Evolutionary conservation across 2,113 vertebrate species (phyloP).

Genomic region (Serilophus lunatus): DNA sequence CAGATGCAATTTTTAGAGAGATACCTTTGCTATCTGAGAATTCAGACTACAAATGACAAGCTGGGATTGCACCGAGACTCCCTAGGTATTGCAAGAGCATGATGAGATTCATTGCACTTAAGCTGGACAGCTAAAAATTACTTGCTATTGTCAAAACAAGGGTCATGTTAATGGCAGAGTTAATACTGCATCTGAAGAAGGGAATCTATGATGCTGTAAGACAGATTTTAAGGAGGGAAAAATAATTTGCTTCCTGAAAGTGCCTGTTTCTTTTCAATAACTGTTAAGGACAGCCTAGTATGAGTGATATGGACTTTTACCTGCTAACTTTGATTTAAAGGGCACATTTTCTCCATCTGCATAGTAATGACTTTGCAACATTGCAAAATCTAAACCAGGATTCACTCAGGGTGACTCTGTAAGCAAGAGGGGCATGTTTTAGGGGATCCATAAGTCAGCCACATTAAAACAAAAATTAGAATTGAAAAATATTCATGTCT

Average conservation of each 20-base stretch:
- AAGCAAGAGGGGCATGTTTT: fast-evolving
- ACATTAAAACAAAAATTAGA: background rate
- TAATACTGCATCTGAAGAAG: background rate
- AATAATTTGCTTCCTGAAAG: background rate
- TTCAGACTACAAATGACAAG: background rate
- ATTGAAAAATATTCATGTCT: background rate
- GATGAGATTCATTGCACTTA: background rate
- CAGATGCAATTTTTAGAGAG: background rate
- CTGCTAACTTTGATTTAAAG: background rate
- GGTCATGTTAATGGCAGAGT: background rate
- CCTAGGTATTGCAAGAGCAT: background rate
- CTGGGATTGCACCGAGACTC: background rate
- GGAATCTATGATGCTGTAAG: background rate
- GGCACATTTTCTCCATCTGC: background rate
- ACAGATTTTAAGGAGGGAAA: background rate
- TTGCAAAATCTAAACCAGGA: background rate
- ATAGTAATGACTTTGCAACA: background rate
- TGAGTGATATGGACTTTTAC: background rate
- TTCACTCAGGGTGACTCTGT: background rate
- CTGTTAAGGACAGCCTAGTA: background rate
- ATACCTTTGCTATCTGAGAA: background rate
- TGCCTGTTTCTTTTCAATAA: background rate
- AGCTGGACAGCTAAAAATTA: background rate
- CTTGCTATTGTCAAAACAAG: background rate
- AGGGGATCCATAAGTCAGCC: background rate